Percentiles rank a stretch among this genome's conserved stretches.
phyloP scores from a whole-genome alignment of 2,113 vertebrate species.

The Prionailurus viverrinus region DNA sequence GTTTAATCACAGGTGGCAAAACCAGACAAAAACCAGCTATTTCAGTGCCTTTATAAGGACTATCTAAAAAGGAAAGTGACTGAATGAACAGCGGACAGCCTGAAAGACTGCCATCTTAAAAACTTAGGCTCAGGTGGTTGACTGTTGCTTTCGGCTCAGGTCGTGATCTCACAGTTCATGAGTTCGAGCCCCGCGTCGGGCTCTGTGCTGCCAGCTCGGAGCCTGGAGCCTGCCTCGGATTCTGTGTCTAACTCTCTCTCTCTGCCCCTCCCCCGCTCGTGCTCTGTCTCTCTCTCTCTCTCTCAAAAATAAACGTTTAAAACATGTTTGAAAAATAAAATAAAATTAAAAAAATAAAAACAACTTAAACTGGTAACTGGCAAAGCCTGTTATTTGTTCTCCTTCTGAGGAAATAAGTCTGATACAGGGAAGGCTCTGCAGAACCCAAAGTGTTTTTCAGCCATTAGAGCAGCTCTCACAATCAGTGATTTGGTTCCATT shows the following conservation, averaged over 20 bases:
- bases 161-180: no score
- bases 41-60: constrained; percentile 1
- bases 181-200: no score
- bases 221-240: no score
- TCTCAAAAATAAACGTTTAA: no score
- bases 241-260: no score
- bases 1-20: constrained; percentile 53
- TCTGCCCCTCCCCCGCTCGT: no score
- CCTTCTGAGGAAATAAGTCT: constrained; percentile 57
- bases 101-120: constrained; percentile 49
- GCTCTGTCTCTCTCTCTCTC: no score
- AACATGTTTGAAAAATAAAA: no score
- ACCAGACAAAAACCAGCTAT: constrained; percentile 4
- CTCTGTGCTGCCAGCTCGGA: no score
- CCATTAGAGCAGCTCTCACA: constrained; percentile 29
- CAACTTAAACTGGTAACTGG: constrained; percentile 27
- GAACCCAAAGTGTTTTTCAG: constrained; percentile 25
- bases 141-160: no score
- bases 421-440: constrained; percentile 35
- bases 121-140: background rate
- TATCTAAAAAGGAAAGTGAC: constrained; percentile 29
- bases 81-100: constrained; percentile 32
- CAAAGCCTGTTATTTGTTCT: constrained; percentile 23
- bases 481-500: constrained; percentile 49
- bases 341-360: background rate